Conservation (phyloP, 2,113 vertebrate genomes). For the Acanthisitta chloris region DNA sequence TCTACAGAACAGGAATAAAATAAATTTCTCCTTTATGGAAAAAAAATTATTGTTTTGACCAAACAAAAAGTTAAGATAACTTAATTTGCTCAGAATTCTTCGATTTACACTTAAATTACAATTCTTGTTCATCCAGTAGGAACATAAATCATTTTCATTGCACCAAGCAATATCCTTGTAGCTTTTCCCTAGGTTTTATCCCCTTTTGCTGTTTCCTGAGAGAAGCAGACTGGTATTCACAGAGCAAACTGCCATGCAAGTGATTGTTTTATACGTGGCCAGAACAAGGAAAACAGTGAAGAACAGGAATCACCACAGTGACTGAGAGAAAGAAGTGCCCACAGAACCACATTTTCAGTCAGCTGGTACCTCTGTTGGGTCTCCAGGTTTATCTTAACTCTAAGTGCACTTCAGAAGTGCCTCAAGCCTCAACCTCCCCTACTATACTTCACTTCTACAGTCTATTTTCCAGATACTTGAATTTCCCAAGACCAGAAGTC, state of each 20-base stretch:
- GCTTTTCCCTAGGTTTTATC: neutral
- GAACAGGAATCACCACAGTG: neutral
- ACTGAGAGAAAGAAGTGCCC: neutral
- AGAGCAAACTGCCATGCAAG: slow-evolving; percentile 5
- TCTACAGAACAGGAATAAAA: neutral
- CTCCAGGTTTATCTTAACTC: neutral
- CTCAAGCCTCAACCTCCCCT: neutral
- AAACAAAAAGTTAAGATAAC: neutral
- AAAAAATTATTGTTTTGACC: neutral
- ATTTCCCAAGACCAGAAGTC: neutral
- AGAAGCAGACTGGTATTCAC: neutral
- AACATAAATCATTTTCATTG: neutral
- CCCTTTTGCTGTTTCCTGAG: neutral
- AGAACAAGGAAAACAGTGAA: neutral
- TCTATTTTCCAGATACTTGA: neutral
- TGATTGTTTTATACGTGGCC: neutral
- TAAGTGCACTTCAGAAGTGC: neutral
- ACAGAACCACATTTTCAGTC: neutral
- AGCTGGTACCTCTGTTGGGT: neutral
- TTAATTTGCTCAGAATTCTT: neutral
- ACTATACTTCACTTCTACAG: neutral
- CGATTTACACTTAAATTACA: neutral
- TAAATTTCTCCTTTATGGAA: neutral
- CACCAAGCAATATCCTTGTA: neutral
- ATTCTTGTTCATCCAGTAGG: neutral